phyloP scores from a whole-genome alignment of 2,888 invertebrate species.

The Drosophila algonquin region DNA sequence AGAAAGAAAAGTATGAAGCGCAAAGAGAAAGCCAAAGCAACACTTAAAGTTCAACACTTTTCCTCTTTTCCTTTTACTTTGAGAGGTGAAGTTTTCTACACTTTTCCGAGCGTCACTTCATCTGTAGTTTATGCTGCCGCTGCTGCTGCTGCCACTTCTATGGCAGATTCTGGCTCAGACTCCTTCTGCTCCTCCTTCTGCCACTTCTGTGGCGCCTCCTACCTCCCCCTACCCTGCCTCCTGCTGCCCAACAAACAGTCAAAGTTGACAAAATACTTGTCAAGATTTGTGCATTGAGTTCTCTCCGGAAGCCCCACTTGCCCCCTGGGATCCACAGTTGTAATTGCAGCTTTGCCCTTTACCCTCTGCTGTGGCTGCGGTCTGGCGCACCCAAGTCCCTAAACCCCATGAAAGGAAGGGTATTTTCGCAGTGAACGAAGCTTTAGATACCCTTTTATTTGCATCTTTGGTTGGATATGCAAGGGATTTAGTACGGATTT shows the following conservation, averaged over 20 bases:
- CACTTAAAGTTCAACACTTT: conserved; percentile 55
- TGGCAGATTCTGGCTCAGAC: not conserved
- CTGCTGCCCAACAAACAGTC: conserved; percentile 30
- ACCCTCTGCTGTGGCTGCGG: conserved; percentile 17
- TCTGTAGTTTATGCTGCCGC: conserved; percentile 17
- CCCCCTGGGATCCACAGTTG: conserved; percentile 45
- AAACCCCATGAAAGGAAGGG: not conserved
- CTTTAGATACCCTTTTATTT: not conserved
- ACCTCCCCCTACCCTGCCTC: not conserved
- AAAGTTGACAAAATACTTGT: conserved; percentile 79
- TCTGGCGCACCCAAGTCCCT: conserved; percentile 5
- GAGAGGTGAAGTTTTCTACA: conserved; percentile 29
- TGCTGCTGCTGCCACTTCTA: not conserved
- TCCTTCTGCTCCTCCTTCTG: not conserved
- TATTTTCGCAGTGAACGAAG: not conserved
- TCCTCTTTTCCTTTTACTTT: conserved; percentile 32
- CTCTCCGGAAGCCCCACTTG: conserved; percentile 16
- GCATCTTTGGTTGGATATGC: too few relatives aligned
- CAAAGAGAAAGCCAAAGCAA: conserved; percentile 25
- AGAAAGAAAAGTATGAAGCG: conserved; percentile 18
- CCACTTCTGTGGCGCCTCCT: not conserved
- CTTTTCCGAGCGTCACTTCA: conserved; percentile 27
- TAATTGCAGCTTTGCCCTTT: conserved; percentile 49
- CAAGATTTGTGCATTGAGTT: conserved; percentile 61
- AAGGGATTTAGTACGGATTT: not conserved